A percentile compares a stretch with the other conserved stretches of the same genome.
These are phyloP conservation scores for Dryobates pubescens DNA, from an alignment of 2,797 vertebrate genomes.

Conservation along the genomic window DNA sequence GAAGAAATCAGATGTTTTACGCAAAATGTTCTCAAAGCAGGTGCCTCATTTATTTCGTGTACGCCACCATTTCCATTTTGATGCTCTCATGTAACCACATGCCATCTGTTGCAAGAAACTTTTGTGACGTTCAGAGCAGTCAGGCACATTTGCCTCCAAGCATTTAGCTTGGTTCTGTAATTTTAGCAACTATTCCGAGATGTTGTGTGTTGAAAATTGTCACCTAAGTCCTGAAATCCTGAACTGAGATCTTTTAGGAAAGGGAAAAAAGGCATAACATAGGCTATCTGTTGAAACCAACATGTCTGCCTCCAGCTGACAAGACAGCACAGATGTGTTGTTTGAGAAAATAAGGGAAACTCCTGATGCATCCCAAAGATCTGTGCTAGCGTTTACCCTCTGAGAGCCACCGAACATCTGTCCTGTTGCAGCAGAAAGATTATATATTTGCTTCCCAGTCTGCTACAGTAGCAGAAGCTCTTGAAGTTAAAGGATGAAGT, in stretches of 20 bases:
- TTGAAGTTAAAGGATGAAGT: neutral
- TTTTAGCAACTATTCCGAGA: neutral
- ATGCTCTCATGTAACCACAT: neutral
- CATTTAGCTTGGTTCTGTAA: neutral
- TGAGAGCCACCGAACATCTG: neutral
- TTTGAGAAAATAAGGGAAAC: neutral
- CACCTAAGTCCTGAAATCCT: neutral
- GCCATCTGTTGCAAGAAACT: slow-evolving; percentile 2
- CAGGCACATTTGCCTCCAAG: neutral
- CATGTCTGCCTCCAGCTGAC: neutral
- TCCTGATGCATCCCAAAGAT: neutral
- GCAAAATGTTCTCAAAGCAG: neutral
- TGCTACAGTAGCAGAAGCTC: neutral
- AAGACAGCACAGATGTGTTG: neutral
- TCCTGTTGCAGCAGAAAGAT: neutral
- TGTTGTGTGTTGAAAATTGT: neutral
- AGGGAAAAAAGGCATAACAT: neutral
- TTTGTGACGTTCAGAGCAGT: neutral
- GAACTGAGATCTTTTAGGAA: neutral
- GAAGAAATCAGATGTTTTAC: neutral
- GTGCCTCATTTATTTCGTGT: neutral
- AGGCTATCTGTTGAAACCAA: neutral
- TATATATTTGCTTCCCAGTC: neutral
- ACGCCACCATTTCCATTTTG: neutral
- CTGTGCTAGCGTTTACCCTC: neutral